Conservation (phyloP, 1,140 invertebrate species). For the Catajapyx aquilonaris region DNA sequence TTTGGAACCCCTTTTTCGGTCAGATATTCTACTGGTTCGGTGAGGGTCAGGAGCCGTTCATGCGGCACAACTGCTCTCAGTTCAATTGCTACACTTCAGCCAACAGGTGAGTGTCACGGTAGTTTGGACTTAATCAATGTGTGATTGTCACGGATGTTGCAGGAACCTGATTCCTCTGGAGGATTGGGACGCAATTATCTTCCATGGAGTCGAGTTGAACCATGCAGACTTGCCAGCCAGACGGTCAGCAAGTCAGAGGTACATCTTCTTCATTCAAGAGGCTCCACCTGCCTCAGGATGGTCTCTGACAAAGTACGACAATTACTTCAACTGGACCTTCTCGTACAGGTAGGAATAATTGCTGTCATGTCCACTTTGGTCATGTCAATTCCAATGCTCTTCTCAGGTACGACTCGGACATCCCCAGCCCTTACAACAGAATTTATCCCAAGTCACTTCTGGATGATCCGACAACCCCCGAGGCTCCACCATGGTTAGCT, state of each 20-base stretch:
- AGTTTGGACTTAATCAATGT: too few relatives aligned
- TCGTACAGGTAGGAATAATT: conserved; percentile 22
- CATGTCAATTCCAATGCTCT: too few relatives aligned
- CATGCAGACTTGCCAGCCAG: conserved; percentile 10
- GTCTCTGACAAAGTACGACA: conserved; percentile 5
- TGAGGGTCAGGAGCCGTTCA: background rate
- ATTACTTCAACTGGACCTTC: conserved; percentile 25
- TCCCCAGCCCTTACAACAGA: conserved; percentile 13
- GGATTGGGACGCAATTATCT: conserved; percentile 12
- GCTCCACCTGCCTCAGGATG: conserved; percentile 7
- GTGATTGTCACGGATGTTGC: too few relatives aligned
- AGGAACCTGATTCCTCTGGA: conserved; percentile 1
- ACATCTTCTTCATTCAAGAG: conserved; percentile 13
- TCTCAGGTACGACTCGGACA: conserved; percentile 20
- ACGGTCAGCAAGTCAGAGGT: conserved; percentile 11
- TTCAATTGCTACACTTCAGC: background rate
- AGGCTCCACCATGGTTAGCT: background rate
- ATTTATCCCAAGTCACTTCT: background rate
- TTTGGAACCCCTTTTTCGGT: background rate
- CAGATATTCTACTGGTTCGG: background rate
- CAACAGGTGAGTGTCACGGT: conserved; percentile 4
- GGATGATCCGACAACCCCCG: background rate
- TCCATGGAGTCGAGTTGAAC: conserved; percentile 10
- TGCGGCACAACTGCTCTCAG: background rate
- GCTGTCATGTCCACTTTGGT: too few relatives aligned